These are phyloP conservation scores for Conops quadrifasciatus DNA, from an alignment of 2,888 invertebrate species.

Conservation along the genomic window DNA sequence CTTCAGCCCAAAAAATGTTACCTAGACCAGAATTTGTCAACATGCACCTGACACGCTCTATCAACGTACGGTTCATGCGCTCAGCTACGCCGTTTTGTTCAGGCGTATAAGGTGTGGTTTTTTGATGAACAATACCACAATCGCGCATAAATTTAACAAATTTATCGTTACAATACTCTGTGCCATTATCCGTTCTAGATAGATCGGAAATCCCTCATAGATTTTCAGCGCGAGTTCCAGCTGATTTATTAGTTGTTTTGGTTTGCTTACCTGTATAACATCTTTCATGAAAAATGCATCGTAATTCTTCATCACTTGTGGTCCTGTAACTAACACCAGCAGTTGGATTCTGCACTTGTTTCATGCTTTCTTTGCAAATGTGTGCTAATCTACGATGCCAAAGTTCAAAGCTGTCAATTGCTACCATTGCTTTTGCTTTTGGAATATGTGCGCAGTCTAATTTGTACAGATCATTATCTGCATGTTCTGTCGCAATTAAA, in stretches of 20 bases:
- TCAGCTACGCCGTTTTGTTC: slow-evolving; percentile 40
- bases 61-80: slow-evolving; percentile 44
- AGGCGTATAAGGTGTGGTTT: slow-evolving; percentile 36
- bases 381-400: slow-evolving; percentile 47
- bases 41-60: slow-evolving; percentile 46
- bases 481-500: slow-evolving; percentile 27
- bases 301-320: slow-evolving; percentile 18
- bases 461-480: slow-evolving; percentile 34
- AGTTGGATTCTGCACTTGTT: slow-evolving; percentile 33
- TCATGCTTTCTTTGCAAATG: slow-evolving; percentile 41
- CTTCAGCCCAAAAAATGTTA: slow-evolving; percentile 42
- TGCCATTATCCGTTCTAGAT: slow-evolving; percentile 43
- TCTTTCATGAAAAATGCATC: too few relatives aligned
- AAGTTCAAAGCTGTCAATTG: slow-evolving; percentile 30
- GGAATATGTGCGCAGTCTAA: slow-evolving; percentile 16
- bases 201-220: slow-evolving; percentile 52
- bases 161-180: slow-evolving; percentile 38
- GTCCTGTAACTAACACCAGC: slow-evolving; percentile 28
- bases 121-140: slow-evolving; percentile 35
- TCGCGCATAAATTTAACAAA: slow-evolving; percentile 32
- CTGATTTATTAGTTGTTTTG: slow-evolving; percentile 42
- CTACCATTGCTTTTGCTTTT: slow-evolving; percentile 17
- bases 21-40: slow-evolving; percentile 40
- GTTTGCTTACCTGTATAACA: slow-evolving; percentile 49
- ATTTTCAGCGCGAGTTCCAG: slow-evolving; percentile 42